These are phyloP conservation scores for Mamestra brassicae DNA, from an alignment of 2,888 invertebrate species.

Conservation along the genomic window DNA sequence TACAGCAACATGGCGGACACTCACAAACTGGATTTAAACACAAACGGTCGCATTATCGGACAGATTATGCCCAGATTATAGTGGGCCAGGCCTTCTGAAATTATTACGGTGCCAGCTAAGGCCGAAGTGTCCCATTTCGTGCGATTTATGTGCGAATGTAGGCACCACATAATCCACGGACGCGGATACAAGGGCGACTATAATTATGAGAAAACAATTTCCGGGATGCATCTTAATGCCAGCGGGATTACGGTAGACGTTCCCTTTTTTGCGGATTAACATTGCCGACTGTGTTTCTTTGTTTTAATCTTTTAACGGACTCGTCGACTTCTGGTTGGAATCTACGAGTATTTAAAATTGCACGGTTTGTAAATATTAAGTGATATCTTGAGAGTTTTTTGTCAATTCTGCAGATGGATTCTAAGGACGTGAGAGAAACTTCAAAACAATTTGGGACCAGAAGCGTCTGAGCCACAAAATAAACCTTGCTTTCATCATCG, in stretches of 20 bases:
- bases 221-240: conserved; percentile 88
- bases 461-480: background rate
- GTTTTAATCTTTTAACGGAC: conserved; percentile 63
- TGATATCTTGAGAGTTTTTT: background rate
- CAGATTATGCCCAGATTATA: conserved; percentile 91
- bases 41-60: conserved; percentile 89
- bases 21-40: conserved; percentile 85
- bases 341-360: conserved; percentile 21
- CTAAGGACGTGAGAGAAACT: too few species aligned
- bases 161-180: conserved; percentile 84
- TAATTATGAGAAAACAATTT: conserved; percentile 91
- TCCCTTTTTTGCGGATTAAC: conserved; percentile 72
- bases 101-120: conserved; percentile 89
- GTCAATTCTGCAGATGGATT: background rate
- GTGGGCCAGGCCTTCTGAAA: conserved; percentile 85
- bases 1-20: conserved; percentile 81
- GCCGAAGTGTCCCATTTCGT: conserved; percentile 88
- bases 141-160: conserved; percentile 90
- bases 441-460: background rate
- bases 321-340: conserved; percentile 37
- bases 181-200: conserved; percentile 80
- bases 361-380: background rate
- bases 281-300: conserved; percentile 59
- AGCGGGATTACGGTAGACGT: conserved; percentile 81
- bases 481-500: too few species aligned